These are phyloP conservation scores for Gobio gobio DNA, from an alignment of 2,113 vertebrate genomes.

Conservation along the genomic window DNA sequence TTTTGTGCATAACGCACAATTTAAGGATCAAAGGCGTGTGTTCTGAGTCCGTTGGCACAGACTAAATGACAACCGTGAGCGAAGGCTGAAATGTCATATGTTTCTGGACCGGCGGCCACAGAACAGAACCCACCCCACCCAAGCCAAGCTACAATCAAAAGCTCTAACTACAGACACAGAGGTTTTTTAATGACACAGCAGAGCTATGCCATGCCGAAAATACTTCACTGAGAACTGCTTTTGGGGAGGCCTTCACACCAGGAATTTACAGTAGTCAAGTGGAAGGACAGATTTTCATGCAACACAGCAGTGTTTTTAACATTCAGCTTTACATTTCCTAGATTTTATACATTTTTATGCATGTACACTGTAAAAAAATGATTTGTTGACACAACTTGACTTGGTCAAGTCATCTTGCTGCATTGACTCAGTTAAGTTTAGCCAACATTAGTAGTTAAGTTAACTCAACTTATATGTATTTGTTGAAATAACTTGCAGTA, in stretches of 20 bases:
- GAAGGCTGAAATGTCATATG: constrained; percentile 47
- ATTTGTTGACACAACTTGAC: no score
- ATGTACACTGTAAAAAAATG: no score
- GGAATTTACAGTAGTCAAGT: constrained; percentile 44
- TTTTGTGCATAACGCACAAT: not conserved
- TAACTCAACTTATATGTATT: no score
- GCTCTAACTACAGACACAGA: constrained; percentile 74
- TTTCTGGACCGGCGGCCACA: constrained; percentile 53
- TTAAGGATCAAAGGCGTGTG: constrained; percentile 6
- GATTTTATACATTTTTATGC: not conserved
- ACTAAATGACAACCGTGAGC: not conserved
- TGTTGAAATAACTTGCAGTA: no score
- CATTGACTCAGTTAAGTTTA: no score
- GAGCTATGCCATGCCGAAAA: constrained; percentile 67
- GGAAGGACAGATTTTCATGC: constrained; percentile 13
- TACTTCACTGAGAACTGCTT: constrained; percentile 73
- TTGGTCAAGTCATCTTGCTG: no score
- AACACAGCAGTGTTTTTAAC: not conserved
- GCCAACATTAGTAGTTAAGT: no score
- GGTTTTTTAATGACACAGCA: constrained; percentile 75
- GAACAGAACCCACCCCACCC: constrained; percentile 61
- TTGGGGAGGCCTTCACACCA: constrained; percentile 61
- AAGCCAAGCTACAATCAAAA: constrained; percentile 67
- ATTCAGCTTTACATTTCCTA: constrained; percentile 1
- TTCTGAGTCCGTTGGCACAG: not conserved